phyloP scores from a whole-genome alignment of 1,140 invertebrate species.

The Drosophila tropicalis region DNA sequence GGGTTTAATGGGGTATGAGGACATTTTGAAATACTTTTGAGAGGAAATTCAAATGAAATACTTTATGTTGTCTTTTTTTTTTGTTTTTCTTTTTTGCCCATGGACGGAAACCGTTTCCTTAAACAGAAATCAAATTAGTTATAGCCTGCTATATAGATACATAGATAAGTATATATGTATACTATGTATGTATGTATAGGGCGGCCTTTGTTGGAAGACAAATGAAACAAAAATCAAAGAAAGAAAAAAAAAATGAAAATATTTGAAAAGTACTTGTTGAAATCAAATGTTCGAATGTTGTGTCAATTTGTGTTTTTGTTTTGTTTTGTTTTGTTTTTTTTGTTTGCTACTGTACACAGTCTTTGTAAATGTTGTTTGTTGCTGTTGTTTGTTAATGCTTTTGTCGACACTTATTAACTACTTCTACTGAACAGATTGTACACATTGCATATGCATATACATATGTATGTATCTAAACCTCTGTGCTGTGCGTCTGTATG shows the following conservation, averaged over 20 bases:
- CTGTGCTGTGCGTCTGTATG: slow-evolving; percentile 94
- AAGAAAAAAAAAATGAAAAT: slow-evolving; percentile 2
- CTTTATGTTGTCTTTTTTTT: slow-evolving; percentile 42
- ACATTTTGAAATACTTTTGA: slow-evolving; percentile 22
- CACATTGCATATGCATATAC: too few relatives aligned
- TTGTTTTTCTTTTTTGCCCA: slow-evolving; percentile 60
- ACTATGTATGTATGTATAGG: slow-evolving; percentile 44
- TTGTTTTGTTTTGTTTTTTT: slow-evolving; percentile 33
- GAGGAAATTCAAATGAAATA: slow-evolving; percentile 55
- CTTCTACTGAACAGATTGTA: slow-evolving; percentile 1
- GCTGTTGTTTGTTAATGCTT: slow-evolving; percentile 44
- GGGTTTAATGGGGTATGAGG: not conserved
- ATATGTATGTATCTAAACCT: slow-evolving; percentile 85
- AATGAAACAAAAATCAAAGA: slow-evolving; percentile 58
- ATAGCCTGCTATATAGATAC: not conserved
- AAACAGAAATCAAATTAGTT: slow-evolving; percentile 37
- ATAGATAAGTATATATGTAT: slow-evolving; percentile 4
- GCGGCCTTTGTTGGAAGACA: slow-evolving; percentile 70
- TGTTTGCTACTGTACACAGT: slow-evolving; percentile 77
- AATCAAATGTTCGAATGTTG: slow-evolving; percentile 43
- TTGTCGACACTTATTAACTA: slow-evolving; percentile 37
- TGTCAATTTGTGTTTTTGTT: slow-evolving; percentile 17
- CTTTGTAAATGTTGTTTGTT: slow-evolving; percentile 65
- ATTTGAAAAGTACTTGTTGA: slow-evolving; percentile 35
- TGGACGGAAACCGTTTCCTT: slow-evolving; percentile 77